Evolutionary conservation across 2,888 invertebrate genomes (phyloP).

Genomic region (Crematogaster levior): DNA sequence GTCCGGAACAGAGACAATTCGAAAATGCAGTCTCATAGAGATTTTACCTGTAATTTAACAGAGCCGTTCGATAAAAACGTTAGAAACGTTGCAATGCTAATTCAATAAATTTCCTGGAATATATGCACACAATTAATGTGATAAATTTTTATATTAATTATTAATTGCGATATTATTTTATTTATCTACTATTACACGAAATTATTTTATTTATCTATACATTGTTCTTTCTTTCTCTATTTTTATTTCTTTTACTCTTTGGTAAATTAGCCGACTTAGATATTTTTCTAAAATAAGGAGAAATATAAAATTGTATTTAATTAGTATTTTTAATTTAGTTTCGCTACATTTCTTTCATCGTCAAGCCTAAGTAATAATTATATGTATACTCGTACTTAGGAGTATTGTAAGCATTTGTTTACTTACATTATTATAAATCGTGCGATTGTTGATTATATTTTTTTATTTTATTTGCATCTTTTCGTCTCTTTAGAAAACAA

Average conservation of each 20-base stretch:
- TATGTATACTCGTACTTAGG: neutral
- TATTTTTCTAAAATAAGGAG: constrained; percentile 2
- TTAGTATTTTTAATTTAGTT: neutral
- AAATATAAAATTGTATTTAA: neutral
- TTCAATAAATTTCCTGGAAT: neutral
- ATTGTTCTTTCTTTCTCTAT: neutral
- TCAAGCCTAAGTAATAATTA: neutral
- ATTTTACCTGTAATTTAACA: constrained; percentile 1
- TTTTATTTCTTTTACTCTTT: neutral
- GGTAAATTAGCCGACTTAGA: neutral
- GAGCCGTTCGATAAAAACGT: neutral
- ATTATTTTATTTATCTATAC: neutral
- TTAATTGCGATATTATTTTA: too few relatives aligned
- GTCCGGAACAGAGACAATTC: constrained; percentile 9
- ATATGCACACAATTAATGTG: neutral
- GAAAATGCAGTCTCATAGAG: constrained; percentile 19
- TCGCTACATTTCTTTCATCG: neutral
- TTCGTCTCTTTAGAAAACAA: neutral
- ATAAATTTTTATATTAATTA: neutral
- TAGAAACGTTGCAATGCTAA: neutral
- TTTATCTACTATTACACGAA: too few relatives aligned
- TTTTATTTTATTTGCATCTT: too few relatives aligned
- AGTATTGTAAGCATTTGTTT: neutral
- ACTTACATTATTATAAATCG: neutral
- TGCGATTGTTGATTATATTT: neutral